A percentile compares a stretch with the other conserved stretches of the same genome.
phyloP scores from a whole-genome alignment of 2,797 vertebrate genomes.

The Margarornis squamiger region DNA sequence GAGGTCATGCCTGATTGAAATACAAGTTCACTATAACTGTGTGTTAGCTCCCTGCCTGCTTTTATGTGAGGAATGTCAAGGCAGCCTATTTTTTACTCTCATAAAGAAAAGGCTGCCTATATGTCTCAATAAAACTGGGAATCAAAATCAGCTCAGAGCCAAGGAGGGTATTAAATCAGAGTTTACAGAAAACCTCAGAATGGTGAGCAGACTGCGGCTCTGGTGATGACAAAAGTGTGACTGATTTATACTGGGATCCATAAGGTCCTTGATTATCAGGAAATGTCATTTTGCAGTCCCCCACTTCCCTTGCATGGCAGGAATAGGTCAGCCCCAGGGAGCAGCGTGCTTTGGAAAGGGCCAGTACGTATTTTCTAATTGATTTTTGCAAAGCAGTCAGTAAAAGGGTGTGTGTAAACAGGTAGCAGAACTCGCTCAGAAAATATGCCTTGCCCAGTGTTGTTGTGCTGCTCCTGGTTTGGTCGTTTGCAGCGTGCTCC shows the following conservation, averaged over 20 bases:
- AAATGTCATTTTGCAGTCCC: neutral
- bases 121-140: conserved; percentile 8
- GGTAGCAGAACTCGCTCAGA: neutral
- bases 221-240: neutral
- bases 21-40: neutral
- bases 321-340: neutral
- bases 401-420: neutral
- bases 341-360: neutral
- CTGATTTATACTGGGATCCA: neutral
- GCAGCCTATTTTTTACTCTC: neutral
- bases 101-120: neutral
- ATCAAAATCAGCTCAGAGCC: conserved; percentile 6
- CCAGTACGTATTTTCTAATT: neutral
- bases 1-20: conserved; percentile 3
- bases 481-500: neutral
- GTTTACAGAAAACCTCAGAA: neutral
- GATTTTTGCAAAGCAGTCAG: neutral
- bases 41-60: neutral
- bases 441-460: neutral
- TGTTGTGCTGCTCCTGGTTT: neutral
- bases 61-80: conserved; percentile 1
- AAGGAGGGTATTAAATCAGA: conserved; percentile 7
- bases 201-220: neutral
- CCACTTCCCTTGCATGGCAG: neutral
- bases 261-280: neutral